Conservation (phyloP, 92 coral and sea anemone species). For the Umimayanthus kanabou region DNA sequence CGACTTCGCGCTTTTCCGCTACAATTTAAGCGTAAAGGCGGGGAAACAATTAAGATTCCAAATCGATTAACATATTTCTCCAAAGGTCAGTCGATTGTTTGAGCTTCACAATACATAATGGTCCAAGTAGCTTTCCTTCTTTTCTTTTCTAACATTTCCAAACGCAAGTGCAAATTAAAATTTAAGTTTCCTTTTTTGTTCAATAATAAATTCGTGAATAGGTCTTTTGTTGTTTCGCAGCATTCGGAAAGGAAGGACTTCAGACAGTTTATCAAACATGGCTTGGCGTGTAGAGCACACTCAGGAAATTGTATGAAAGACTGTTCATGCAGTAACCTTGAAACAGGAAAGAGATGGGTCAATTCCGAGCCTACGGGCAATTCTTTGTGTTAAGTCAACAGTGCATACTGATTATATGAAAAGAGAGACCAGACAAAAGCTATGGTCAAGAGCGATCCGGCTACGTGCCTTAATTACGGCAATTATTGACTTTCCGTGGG, state of each 20-base stretch:
- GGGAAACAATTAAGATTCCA: slow-evolving; percentile 19
- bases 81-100: not conserved
- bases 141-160: not conserved
- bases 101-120: not conserved
- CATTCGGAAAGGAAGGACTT: not conserved
- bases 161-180: not conserved
- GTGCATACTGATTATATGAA: not conserved
- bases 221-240: not conserved
- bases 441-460: not conserved
- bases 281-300: not conserved
- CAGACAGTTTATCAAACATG: not conserved
- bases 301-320: slow-evolving; percentile 29
- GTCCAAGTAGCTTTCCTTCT: not conserved
- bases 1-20: slow-evolving; percentile 4
- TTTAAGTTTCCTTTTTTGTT: not conserved
- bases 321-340: not conserved
- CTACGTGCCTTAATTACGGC: not conserved
- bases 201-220: not conserved
- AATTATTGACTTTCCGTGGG: not conserved
- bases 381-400: not conserved
- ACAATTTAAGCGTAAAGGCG: slow-evolving; percentile 8
- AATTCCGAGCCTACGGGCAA: slow-evolving; percentile 17
- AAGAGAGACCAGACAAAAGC: not conserved
- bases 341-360: not conserved
- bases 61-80: slow-evolving; percentile 27